Evolutionary conservation across 2,797 vertebrate genomes (phyloP).

Genomic region (Centropyge bicolor): DNA sequence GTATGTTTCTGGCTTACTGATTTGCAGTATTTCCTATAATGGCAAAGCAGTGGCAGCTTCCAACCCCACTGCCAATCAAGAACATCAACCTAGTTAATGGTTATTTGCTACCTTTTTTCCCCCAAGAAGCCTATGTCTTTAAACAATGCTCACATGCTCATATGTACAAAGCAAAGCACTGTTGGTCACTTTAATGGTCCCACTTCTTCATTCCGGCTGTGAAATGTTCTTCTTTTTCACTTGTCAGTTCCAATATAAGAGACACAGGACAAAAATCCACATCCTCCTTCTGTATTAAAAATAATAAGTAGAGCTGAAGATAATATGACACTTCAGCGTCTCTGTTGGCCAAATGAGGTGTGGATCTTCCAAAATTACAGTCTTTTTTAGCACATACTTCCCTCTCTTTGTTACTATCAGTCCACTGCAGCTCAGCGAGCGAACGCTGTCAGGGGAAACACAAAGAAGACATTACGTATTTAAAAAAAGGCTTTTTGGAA

Average conservation of each 20-base stretch:
- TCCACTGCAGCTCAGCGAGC: background rate
- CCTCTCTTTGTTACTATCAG: background rate
- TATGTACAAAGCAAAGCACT: background rate
- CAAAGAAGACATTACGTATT: background rate
- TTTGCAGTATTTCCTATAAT: background rate
- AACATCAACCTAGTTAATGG: too few relatives aligned
- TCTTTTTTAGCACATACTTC: background rate
- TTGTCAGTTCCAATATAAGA: background rate
- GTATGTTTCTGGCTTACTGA: background rate
- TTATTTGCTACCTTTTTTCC: too few relatives aligned
- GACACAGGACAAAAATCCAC: background rate
- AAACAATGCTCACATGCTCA: background rate
- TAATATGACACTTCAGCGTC: background rate
- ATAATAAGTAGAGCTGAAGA: background rate
- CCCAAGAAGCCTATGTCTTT: too few relatives aligned
- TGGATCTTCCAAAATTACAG: background rate
- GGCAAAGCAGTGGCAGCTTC: too few relatives aligned
- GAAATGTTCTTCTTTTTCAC: background rate
- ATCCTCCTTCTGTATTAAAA: background rate
- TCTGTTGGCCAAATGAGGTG: background rate
- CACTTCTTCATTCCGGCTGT: background rate
- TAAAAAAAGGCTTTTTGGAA: background rate
- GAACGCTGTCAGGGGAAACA: background rate
- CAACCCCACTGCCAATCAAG: too few relatives aligned
- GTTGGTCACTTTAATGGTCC: background rate